phyloP scores from a whole-genome alignment of 1,140 invertebrate genomes.

The Watersipora subatra region DNA sequence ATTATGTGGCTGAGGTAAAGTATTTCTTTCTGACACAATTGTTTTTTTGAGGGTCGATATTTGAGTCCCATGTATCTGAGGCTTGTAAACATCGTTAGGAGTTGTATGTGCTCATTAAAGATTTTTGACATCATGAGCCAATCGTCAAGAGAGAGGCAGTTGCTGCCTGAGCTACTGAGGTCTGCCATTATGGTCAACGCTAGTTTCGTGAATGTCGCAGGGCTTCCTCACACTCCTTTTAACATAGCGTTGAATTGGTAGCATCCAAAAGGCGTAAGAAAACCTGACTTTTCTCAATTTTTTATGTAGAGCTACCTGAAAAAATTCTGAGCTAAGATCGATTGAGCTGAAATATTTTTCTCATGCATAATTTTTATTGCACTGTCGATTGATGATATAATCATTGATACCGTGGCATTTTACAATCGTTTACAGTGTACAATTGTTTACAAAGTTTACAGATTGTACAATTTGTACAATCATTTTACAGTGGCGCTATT shows the following conservation, averaged over 20 bases:
- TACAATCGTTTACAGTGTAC: too few species aligned
- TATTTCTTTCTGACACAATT: conserved; percentile 8
- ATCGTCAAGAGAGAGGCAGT: conserved; percentile 10
- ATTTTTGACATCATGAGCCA: conserved; percentile 7
- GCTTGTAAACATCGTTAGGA: conserved; percentile 11
- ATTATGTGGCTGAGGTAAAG: conserved; percentile 15
- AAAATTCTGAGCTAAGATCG: conserved; percentile 16
- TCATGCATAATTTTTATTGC: conserved; percentile 12
- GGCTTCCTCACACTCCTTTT: conserved; percentile 37
- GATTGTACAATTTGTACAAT: too few species aligned
- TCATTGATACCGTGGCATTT: too few species aligned
- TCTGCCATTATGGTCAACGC: conserved; percentile 19
- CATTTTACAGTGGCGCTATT: conserved; percentile 13
- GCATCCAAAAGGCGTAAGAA: conserved; percentile 7
- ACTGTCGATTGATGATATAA: conserved; percentile 11
- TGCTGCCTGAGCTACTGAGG: neutral
- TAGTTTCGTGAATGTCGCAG: conserved; percentile 30
- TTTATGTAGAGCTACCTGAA: conserved; percentile 14
- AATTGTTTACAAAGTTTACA: too few species aligned
- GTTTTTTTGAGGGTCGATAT: conserved; percentile 13
- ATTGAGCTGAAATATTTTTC: conserved; percentile 11
- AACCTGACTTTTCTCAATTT: conserved; percentile 14
- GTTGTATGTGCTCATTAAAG: conserved; percentile 11
- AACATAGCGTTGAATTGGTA: conserved; percentile 32
- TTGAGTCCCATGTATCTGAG: conserved; percentile 12